These are phyloP conservation scores for Drosophila repleta DNA, from an alignment of 1,140 invertebrate species.

Conservation along the genomic window DNA sequence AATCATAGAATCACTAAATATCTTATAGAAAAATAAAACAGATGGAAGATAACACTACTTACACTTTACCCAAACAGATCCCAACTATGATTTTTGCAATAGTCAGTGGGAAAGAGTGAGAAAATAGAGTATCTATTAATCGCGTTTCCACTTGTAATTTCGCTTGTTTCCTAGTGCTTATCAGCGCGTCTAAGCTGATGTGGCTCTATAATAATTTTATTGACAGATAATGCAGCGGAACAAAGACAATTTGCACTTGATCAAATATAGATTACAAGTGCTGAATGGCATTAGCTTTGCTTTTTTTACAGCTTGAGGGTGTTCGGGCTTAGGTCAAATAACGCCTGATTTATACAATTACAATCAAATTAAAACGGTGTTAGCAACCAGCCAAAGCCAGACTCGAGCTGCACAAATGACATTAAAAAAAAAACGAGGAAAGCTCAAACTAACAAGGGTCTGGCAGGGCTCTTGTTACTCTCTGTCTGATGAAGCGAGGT, in stretches of 20 bases:
- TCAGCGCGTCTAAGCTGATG: slow-evolving; percentile 9
- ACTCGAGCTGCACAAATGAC: slow-evolving; percentile 14
- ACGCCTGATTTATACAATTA: slow-evolving; percentile 35
- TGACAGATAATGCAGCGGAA: slow-evolving; percentile 58
- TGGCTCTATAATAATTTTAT: slow-evolving; percentile 40
- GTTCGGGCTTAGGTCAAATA: slow-evolving; percentile 16
- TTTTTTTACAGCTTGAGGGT: slow-evolving; percentile 11
- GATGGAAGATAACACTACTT: no score
- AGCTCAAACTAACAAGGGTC: slow-evolving; percentile 23
- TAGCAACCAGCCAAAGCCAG: slow-evolving; percentile 28
- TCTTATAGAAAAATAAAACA: no score
- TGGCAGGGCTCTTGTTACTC: slow-evolving; percentile 11
- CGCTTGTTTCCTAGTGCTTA: slow-evolving; percentile 15
- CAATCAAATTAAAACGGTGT: neutral
- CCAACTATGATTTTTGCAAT: no score
- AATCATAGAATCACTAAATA: no score
- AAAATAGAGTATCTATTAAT: neutral
- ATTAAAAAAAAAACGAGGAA: neutral
- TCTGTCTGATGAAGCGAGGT: slow-evolving; percentile 13
- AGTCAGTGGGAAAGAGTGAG: neutral
- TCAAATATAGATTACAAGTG: slow-evolving; percentile 46
- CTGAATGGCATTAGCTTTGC: slow-evolving; percentile 21
- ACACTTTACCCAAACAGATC: no score
- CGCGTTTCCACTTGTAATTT: slow-evolving; percentile 4
- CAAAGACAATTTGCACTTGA: slow-evolving; percentile 55